These are phyloP conservation scores for Augochlora pura DNA, from an alignment of 1,140 invertebrate species.

Conservation along the genomic window DNA sequence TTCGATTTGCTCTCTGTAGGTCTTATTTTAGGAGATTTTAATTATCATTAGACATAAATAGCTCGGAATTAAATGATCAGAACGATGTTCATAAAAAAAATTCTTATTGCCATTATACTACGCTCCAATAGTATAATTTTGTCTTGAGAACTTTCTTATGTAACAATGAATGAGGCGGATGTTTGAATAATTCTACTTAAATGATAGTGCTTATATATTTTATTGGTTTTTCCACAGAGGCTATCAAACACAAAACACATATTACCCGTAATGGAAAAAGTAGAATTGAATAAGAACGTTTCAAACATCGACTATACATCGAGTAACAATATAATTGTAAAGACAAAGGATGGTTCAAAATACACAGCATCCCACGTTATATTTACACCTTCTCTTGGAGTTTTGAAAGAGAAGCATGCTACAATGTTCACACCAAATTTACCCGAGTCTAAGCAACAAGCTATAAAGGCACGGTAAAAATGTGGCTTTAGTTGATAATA, in stretches of 20 bases:
- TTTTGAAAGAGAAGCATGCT: constrained; percentile 75
- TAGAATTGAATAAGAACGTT: constrained; percentile 73
- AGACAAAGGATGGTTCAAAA: constrained; percentile 68
- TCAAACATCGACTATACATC: constrained; percentile 67
- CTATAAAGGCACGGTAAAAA: constrained; percentile 52
- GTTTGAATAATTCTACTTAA: too few relatives aligned
- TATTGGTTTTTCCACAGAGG: constrained; percentile 65
- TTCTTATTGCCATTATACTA: too few relatives aligned
- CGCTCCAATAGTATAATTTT: background rate
- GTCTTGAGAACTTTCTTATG: background rate
- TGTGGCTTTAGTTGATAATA: constrained; percentile 15
- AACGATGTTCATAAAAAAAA: too few relatives aligned
- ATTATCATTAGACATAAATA: too few relatives aligned
- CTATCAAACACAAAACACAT: constrained; percentile 57
- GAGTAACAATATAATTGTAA: constrained; percentile 63
- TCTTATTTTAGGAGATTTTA: constrained; percentile 4
- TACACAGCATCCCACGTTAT: constrained; percentile 76
- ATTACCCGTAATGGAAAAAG: constrained; percentile 67
- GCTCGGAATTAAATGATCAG: too few relatives aligned
- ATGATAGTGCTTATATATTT: constrained; percentile 13
- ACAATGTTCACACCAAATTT: constrained; percentile 76
- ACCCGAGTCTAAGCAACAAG: constrained; percentile 67
- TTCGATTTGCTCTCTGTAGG: constrained; percentile 82
- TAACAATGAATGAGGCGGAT: too few relatives aligned
- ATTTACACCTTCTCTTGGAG: constrained; percentile 79